Percentiles rank a stretch among this genome's conserved stretches.
Evolutionary conservation across 1,140 invertebrate genomes (phyloP).

Genomic region (Micrasema minimum): DNA sequence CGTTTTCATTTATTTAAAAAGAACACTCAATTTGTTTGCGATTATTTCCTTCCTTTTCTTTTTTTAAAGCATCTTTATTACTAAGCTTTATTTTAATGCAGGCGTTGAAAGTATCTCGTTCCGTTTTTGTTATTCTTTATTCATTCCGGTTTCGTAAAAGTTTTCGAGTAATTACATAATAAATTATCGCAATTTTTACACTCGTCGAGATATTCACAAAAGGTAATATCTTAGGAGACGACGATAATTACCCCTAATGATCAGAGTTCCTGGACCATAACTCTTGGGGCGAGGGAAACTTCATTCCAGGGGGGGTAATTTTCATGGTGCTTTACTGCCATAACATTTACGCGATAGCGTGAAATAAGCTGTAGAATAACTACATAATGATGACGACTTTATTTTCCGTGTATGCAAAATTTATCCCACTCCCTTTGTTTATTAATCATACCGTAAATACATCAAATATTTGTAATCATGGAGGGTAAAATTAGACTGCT

Average conservation of each 20-base stretch:
- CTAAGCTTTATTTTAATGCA: slow-evolving; percentile 3
- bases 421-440: too few relatives aligned
- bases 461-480: too few relatives aligned
- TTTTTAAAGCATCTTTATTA: slow-evolving; percentile 10
- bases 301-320: slow-evolving; percentile 8
- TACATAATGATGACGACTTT: too few relatives aligned
- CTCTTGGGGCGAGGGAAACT: slow-evolving; percentile 32
- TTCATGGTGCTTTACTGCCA: slow-evolving; percentile 21
- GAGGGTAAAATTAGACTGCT: too few relatives aligned
- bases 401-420: too few relatives aligned
- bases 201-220: slow-evolving; percentile 31
- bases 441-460: too few relatives aligned
- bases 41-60: slow-evolving; percentile 1
- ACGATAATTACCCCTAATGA: slow-evolving; percentile 48
- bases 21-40: neutral
- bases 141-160: slow-evolving; percentile 7
- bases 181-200: slow-evolving; percentile 36
- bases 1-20: neutral
- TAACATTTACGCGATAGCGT: slow-evolving; percentile 6
- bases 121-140: slow-evolving; percentile 17
- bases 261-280: slow-evolving; percentile 43
- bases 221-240: slow-evolving; percentile 39
- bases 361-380: too few relatives aligned
- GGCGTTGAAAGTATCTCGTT: slow-evolving; percentile 7
- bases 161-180: slow-evolving; percentile 19